Evolutionary conservation across 2,888 invertebrate species (phyloP).

Genomic region (Paralinhomoeus sp.): DNA sequence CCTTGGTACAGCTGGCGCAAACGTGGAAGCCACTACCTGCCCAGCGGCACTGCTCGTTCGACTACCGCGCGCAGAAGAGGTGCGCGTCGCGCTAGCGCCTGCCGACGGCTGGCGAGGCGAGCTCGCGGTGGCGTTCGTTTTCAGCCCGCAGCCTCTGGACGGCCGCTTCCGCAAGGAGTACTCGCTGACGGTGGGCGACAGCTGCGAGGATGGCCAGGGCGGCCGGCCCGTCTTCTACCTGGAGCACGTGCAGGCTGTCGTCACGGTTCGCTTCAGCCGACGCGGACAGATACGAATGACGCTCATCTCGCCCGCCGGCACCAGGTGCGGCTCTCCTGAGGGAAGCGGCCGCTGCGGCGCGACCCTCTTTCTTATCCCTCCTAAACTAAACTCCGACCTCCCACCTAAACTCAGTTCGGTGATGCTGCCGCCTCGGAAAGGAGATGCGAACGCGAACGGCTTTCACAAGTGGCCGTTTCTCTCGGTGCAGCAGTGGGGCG

Average conservation of each 20-base stretch:
- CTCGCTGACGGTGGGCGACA: constrained; percentile 19
- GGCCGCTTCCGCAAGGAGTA: constrained; percentile 23
- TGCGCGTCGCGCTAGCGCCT: too few species aligned
- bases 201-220: constrained; percentile 3
- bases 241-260: constrained; percentile 91
- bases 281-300: constrained; percentile 66
- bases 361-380: too few species aligned
- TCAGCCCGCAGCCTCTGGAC: constrained; percentile 18
- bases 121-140: too few species aligned
- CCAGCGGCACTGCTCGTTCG: constrained; percentile 46
- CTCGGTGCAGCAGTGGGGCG: constrained; percentile 92
- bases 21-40: constrained; percentile 81
- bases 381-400: too few species aligned
- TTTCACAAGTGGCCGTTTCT: constrained; percentile 98
- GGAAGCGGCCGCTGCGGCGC: too few species aligned
- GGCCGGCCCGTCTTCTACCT: constrained; percentile 48
- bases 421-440: constrained; percentile 64
- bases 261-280: constrained; percentile 60
- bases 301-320: constrained; percentile 70
- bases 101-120: too few species aligned
- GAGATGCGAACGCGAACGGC: constrained; percentile 68
- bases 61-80: not conserved
- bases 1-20: constrained; percentile 70
- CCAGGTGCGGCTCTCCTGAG: too few species aligned
- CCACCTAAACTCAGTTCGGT: too few species aligned